phyloP scores from a whole-genome alignment of 2,888 invertebrate species.

The Drosophila yooni region DNA sequence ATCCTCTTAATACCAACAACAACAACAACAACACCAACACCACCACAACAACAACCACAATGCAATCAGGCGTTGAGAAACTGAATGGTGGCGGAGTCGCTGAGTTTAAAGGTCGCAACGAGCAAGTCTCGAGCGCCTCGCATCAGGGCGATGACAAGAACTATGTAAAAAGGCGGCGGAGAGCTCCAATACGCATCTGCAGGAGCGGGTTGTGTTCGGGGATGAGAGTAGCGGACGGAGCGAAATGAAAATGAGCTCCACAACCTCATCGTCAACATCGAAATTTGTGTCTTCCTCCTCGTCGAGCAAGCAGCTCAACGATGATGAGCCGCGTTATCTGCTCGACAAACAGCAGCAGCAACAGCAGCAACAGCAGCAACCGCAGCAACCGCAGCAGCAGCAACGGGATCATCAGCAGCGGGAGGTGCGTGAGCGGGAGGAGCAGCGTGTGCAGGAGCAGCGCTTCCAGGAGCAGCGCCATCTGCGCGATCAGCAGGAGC shows the following conservation, averaged over 20 bases:
- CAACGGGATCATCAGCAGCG: conserved; percentile 73
- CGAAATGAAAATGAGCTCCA: conserved; percentile 83
- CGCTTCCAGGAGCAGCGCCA: conserved; percentile 57
- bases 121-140: conserved; percentile 87
- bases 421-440: conserved; percentile 26
- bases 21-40: conserved; percentile 70
- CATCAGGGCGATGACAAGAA: conserved; percentile 87
- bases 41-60: conserved; percentile 15
- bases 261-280: conserved; percentile 82
- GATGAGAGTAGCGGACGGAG: conserved; percentile 86
- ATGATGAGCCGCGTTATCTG: conserved; percentile 71
- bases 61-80: conserved; percentile 86
- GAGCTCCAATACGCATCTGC: conserved; percentile 85
- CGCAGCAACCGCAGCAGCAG: conserved; percentile 14
- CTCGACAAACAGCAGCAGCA: conserved; percentile 53
- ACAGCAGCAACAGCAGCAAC: conserved; percentile 8
- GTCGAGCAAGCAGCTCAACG: conserved; percentile 72
- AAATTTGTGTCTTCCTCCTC: conserved; percentile 81
- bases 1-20: conserved; percentile 20
- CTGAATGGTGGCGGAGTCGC: conserved; percentile 89
- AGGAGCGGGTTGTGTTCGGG: conserved; percentile 86
- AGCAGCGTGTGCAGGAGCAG: conserved; percentile 55
- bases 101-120: conserved; percentile 88
- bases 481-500: conserved; percentile 80
- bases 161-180: conserved; percentile 86